Evolutionary conservation across 2,888 invertebrate species (phyloP).

Genomic region (Drosophila hamatofila): DNA sequence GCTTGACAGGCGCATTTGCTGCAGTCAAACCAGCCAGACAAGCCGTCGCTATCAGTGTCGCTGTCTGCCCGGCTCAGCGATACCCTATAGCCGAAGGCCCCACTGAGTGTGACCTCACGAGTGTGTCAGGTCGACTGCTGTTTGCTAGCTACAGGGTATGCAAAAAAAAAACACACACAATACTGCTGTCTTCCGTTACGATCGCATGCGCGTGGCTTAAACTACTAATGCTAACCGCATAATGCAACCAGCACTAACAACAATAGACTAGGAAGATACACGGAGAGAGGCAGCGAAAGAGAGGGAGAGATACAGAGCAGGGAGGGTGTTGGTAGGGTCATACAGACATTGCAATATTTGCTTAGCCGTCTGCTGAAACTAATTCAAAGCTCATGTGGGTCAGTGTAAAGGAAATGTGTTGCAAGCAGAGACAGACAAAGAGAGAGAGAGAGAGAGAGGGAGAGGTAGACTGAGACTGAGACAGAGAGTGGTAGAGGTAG

Average conservation of each 20-base stretch:
- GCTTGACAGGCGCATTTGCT: conserved; percentile 52
- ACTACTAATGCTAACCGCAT: conserved; percentile 57
- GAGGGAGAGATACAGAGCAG: neutral
- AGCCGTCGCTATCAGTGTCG: neutral
- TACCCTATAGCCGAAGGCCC: neutral
- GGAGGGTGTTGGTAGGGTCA: neutral
- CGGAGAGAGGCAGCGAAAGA: neutral
- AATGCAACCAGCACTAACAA: conserved; percentile 48
- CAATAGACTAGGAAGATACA: conserved; percentile 44
- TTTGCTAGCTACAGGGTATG: conserved; percentile 26
- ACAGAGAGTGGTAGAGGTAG: no score
- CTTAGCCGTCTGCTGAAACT: conserved; percentile 55
- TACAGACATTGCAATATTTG: conserved; percentile 42
- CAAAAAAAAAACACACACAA: conserved; percentile 32
- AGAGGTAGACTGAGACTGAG: neutral
- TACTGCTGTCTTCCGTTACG: conserved; percentile 51
- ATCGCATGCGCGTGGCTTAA: conserved; percentile 51
- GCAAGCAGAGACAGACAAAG: neutral
- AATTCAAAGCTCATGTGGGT: conserved; percentile 37
- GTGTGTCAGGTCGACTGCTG: neutral
- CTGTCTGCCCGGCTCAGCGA: neutral
- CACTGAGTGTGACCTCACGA: neutral
- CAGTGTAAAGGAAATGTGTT: conserved; percentile 7
- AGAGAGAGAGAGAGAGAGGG: no score
- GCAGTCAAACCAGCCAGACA: conserved; percentile 24